Percentiles rank a stretch among this genome's conserved stretches.
phyloP scores from a whole-genome alignment of 2,797 vertebrate species.

The Microctenopoma stevenorrisi region DNA sequence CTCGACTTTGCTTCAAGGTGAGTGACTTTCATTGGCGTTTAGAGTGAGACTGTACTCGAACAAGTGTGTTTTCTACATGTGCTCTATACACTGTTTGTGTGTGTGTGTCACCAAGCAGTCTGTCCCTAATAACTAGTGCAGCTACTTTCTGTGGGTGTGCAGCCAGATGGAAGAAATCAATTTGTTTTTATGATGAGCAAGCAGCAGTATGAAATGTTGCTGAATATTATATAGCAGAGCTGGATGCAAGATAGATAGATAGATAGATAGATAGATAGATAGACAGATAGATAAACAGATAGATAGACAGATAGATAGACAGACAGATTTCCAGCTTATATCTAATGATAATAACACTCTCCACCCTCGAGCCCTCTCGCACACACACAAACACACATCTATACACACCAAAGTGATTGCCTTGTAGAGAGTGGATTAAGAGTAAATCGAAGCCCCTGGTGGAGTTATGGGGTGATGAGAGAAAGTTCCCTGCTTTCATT shows the following conservation, averaged over 20 bases:
- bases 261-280: constrained; percentile 40
- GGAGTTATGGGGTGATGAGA: constrained; percentile 26
- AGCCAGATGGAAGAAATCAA: constrained; percentile 21
- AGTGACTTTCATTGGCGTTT: constrained; percentile 65
- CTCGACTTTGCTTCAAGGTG: constrained; percentile 73
- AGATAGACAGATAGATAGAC: constrained; percentile 47
- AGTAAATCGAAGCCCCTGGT: constrained; percentile 24
- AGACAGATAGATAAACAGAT: constrained; percentile 38
- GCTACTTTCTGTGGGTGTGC: constrained; percentile 17
- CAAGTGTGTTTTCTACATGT: constrained; percentile 53
- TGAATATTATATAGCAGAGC: constrained; percentile 30
- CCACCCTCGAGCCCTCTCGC: background rate
- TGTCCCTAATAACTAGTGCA: constrained; percentile 17
- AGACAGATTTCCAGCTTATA: constrained; percentile 14
- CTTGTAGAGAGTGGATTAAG: constrained; percentile 26
- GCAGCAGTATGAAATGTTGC: constrained; percentile 29
- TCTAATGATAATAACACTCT: background rate
- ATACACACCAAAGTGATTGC: constrained; percentile 28
- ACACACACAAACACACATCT: no score
- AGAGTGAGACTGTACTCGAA: constrained; percentile 35
- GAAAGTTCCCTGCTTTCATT: constrained; percentile 37
- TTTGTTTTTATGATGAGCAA: constrained; percentile 40
- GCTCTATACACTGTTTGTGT: constrained; percentile 10
- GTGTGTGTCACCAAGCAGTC: background rate
- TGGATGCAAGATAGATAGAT: background rate